Conservation (phyloP, 1,140 invertebrate genomes). For the Bombus sylvicola region DNA sequence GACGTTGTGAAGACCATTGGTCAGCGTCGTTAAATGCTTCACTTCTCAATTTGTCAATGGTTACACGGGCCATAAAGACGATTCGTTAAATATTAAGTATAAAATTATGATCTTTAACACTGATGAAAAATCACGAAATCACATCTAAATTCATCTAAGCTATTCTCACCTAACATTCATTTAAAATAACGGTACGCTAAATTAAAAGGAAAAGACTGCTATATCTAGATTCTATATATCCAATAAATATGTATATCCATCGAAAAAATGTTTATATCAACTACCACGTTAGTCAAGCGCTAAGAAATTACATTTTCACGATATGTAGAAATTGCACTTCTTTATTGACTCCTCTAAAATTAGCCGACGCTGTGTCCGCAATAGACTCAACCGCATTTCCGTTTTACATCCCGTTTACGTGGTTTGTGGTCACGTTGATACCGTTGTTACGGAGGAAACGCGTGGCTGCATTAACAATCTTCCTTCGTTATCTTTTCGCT, state of each 20-base stretch:
- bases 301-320: too few species aligned
- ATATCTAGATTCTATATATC: too few species aligned
- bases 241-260: too few species aligned
- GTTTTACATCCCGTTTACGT: constrained; percentile 6
- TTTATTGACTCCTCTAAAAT: constrained; percentile 4
- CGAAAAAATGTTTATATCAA: too few species aligned
- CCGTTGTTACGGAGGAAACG: constrained; percentile 24
- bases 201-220: not conserved
- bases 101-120: not conserved
- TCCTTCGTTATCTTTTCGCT: constrained; percentile 7
- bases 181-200: not conserved
- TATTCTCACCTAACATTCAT: too few species aligned
- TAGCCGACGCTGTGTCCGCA: not conserved
- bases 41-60: not conserved
- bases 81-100: not conserved
- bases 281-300: not conserved
- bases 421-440: constrained; percentile 23
- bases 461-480: constrained; percentile 10
- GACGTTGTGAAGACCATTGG: not conserved
- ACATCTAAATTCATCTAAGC: not conserved
- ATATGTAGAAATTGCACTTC: not conserved
- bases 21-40: constrained; percentile 33
- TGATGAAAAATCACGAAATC: not conserved
- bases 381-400: constrained; percentile 20
- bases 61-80: not conserved